Evolutionary conservation across 2,113 vertebrate genomes (phyloP).

Genomic region (Daphoenositta chrysoptera): DNA sequence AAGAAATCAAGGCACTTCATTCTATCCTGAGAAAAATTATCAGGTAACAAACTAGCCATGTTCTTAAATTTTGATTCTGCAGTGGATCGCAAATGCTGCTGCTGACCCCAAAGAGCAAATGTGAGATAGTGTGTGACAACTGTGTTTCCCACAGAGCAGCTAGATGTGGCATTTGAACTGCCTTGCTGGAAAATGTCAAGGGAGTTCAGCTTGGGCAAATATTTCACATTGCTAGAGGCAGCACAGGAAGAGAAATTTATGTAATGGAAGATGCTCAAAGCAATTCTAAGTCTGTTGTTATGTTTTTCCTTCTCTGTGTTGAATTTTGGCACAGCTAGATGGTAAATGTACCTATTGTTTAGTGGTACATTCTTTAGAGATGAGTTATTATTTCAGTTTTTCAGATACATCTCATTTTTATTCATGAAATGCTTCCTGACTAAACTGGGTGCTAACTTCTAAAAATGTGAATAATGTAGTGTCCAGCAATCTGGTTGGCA

Average conservation of each 20-base stretch:
- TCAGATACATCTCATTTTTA: not conserved
- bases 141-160: not conserved
- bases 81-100: not conserved
- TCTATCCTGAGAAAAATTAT: constrained; percentile 76
- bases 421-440: not conserved
- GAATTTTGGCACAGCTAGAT: not conserved
- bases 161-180: constrained; percentile 12
- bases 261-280: not conserved
- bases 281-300: not conserved
- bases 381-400: not conserved
- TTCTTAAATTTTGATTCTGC: not conserved
- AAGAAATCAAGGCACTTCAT: constrained; percentile 81
- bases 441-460: not conserved
- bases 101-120: not conserved
- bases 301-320: not conserved
- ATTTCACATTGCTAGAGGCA: not conserved
- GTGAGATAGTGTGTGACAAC: not conserved
- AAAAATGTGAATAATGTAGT: constrained; percentile 3
- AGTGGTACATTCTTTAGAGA: not conserved
- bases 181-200: constrained; percentile 22
- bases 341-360: not conserved
- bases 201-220: not conserved
- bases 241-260: not conserved
- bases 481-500: constrained; percentile 49
- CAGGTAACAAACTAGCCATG: constrained; percentile 72